Percentiles rank a stretch among this genome's conserved stretches.
These are phyloP conservation scores for Dolomedes plantarius DNA, from an alignment of 2,888 invertebrate genomes.

Conservation along the genomic window DNA sequence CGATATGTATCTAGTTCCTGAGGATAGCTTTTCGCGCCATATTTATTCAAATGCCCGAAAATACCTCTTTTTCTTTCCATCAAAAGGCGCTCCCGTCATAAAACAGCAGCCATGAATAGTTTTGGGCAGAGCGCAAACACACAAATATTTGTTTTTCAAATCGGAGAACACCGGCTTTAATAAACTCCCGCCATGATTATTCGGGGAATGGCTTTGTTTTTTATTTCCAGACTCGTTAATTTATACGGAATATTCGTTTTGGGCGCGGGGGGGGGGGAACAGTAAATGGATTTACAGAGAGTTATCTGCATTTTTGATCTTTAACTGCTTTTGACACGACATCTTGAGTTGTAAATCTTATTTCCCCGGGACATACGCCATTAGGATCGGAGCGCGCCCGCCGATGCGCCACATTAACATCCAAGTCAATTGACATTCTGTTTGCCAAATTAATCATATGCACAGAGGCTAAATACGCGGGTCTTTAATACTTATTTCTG, in stretches of 20 bases:
- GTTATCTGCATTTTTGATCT: constrained; percentile 16
- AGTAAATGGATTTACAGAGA: constrained; percentile 9
- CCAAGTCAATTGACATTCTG: too few species aligned
- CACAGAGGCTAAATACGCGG: too few species aligned
- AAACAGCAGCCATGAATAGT: constrained; percentile 64
- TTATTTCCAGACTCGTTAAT: constrained; percentile 46
- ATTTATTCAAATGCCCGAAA: constrained; percentile 65
- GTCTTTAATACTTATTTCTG: too few species aligned
- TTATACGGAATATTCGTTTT: constrained; percentile 16
- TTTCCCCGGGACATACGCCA: not conserved
- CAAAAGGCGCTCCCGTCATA: constrained; percentile 59
- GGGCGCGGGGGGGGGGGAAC: not conserved
- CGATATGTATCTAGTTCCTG: constrained; percentile 59
- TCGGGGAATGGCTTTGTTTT: constrained; percentile 38
- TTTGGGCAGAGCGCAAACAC: constrained; percentile 30
- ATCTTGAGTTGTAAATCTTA: constrained; percentile 14
- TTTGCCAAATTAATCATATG: too few species aligned
- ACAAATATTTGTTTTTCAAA: constrained; percentile 68
- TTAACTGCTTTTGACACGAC: constrained; percentile 12
- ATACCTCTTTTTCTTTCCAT: constrained; percentile 22
- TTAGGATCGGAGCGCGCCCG: not conserved
- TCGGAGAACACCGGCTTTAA: constrained; percentile 55
- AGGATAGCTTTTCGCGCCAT: constrained; percentile 64
- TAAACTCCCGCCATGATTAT: constrained; percentile 60
- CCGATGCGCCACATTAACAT: too few species aligned